Evolutionary conservation across 2,797 vertebrate species (phyloP).

Genomic region (Falco columbarius): DNA sequence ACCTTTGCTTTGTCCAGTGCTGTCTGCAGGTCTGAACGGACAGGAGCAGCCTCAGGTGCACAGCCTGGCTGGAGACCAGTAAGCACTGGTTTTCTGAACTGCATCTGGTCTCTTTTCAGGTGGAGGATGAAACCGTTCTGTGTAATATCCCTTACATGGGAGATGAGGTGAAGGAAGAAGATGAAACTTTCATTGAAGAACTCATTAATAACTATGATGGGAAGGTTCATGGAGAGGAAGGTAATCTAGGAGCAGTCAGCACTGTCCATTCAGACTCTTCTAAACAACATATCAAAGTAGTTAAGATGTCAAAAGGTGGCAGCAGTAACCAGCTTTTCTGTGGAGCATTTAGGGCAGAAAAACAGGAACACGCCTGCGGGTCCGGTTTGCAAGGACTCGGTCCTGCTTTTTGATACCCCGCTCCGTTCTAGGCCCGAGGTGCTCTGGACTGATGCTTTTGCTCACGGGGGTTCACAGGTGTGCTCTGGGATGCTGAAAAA

Average conservation of each 20-base stretch:
- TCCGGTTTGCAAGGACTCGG: neutral
- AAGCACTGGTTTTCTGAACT: neutral
- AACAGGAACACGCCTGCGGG: neutral
- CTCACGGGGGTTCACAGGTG: fast-evolving
- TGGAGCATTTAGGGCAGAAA: neutral
- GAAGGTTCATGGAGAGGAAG: conserved; percentile 90
- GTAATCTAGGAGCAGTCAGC: conserved; percentile 51
- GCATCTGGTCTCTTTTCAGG: conserved; percentile 77
- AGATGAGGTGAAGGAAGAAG: conserved; percentile 95
- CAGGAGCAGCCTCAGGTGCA: neutral
- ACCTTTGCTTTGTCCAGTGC: neutral
- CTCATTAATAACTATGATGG: conserved; percentile 98
- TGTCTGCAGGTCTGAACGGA: neutral
- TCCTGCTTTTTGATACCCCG: neutral
- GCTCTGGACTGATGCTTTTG: neutral
- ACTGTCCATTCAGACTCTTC: neutral
- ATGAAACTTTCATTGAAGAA: conserved; percentile 96
- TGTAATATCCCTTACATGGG: conserved; percentile 99
- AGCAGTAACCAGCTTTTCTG: conserved; percentile 15
- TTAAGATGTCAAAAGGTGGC: conserved; percentile 36
- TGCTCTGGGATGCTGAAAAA: neutral
- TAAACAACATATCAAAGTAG: neutral
- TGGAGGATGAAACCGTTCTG: conserved; percentile 96
- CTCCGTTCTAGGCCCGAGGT: neutral
- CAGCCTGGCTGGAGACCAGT: neutral